Base-by-base conservation (phyloP, 2,888 invertebrate species). In the Subacronicta megacephala region DNA sequence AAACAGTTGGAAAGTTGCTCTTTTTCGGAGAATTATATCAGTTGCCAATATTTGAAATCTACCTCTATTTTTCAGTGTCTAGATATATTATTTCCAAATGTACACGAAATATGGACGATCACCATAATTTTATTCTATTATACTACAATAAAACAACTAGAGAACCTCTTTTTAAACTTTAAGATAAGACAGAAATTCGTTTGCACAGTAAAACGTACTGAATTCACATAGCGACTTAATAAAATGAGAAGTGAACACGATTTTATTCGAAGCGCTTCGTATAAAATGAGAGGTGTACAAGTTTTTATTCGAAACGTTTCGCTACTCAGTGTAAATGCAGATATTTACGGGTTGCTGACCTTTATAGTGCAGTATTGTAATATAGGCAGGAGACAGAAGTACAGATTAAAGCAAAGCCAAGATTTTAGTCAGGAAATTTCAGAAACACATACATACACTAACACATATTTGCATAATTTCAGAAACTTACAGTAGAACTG, bases 271-370 rank as follows among this genome's bases (percentile, higher is more conserved):
- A 62, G 46, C 49, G 42, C 55, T 69, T 54, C 40, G 54, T 47
- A 69, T 62, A 53, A 68, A 65, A 69, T 53, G 33, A 58, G 45
- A 37, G 44, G 53, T 58, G 51, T 41, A 61, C 55, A 63, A 58
- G 66, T 74, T 77, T 71, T 72, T 74, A 77, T 69, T 60, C 58
- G 62, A 55, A 67, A 49, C 54, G 50, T 59, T 70, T 61, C 59
- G 51, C 59, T 65, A 59, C 64, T 65, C 53, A 58, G 59, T 62
- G 58, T 62, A 54, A 70, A 75, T 77, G 72, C 65, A 68, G 67
- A 72, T 74, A 63, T 63, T 62, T 55, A 56, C 51, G 44, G 71
- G 74, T 68, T 62, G 33, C 29, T 33, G 65, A 77, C 65, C 75
- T 62, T 35, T 52, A 40, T 49, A 66, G 50, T 65, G 64, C 63